A percentile compares a stretch with the other conserved stretches of the same genome.
Evolutionary conservation across 1,140 invertebrate species (phyloP).

Genomic region (Oryzaephilus surinamensis): DNA sequence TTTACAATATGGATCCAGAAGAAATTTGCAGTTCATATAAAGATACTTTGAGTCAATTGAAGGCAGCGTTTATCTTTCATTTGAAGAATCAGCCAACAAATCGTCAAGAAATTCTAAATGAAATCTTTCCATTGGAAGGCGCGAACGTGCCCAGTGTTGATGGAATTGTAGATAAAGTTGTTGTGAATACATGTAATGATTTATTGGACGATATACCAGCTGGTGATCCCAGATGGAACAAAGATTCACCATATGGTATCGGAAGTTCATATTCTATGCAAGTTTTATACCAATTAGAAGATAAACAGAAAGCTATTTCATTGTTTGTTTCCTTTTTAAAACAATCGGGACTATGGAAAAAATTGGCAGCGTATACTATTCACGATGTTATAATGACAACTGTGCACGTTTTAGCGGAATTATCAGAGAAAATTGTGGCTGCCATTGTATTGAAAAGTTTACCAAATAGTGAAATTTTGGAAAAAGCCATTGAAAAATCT

Average conservation of each 20-base stretch:
- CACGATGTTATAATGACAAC: slow-evolving; percentile 50
- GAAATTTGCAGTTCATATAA: slow-evolving; percentile 50
- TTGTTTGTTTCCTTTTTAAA: slow-evolving; percentile 70
- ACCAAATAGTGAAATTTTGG: slow-evolving; percentile 46
- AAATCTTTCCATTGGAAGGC: slow-evolving; percentile 48
- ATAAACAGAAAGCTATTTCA: slow-evolving; percentile 71
- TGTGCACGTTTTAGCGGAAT: slow-evolving; percentile 47
- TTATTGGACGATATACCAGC: slow-evolving; percentile 81
- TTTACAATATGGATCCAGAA: slow-evolving; percentile 60
- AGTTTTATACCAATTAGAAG: slow-evolving; percentile 69
- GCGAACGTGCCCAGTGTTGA: slow-evolving; percentile 41
- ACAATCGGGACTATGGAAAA: slow-evolving; percentile 59
- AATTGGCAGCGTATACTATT: slow-evolving; percentile 31
- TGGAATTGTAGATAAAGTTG: slow-evolving; percentile 51
- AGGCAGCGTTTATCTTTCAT: slow-evolving; percentile 68
- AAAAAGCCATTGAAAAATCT: slow-evolving; percentile 46
- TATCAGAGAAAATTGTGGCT: slow-evolving; percentile 59
- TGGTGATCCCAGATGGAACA: slow-evolving; percentile 75
- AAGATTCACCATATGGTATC: slow-evolving; percentile 33
- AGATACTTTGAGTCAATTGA: slow-evolving; percentile 56
- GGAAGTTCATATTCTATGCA: slow-evolving; percentile 64
- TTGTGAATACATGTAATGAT: slow-evolving; percentile 62
- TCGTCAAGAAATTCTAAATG: slow-evolving; percentile 50
- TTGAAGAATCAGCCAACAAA: slow-evolving; percentile 40
- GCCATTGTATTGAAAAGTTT: slow-evolving; percentile 56